Evolutionary conservation across 2,797 vertebrate genomes (phyloP).

Genomic region (Sebastes elongatus): DNA sequence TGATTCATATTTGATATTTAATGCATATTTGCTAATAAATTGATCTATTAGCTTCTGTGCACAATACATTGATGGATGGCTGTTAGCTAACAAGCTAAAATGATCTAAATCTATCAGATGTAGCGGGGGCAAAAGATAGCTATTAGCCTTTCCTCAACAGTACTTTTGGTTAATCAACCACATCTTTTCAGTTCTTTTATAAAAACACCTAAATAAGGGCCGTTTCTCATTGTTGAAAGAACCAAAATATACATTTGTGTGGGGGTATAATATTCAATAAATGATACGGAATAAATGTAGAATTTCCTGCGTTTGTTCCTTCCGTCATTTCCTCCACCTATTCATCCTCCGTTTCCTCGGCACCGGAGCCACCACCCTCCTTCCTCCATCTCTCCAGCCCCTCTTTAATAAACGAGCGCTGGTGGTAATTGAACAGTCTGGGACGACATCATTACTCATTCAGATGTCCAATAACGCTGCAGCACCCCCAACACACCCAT

Average conservation of each 20-base stretch:
- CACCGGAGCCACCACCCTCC: slow-evolving; percentile 59
- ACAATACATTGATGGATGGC: slow-evolving; percentile 27
- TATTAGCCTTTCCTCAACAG: slow-evolving; percentile 7
- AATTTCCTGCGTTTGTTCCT: slow-evolving; percentile 58
- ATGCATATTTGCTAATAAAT: background rate
- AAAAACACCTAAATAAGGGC: background rate
- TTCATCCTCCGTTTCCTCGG: slow-evolving; percentile 52
- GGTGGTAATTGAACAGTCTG: slow-evolving; percentile 82
- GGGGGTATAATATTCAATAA: slow-evolving; percentile 22
- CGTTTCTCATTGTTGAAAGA: background rate
- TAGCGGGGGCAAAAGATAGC: background rate
- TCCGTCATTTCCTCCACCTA: slow-evolving; percentile 52
- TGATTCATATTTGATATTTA: too few species aligned
- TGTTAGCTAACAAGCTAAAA: slow-evolving; percentile 23
- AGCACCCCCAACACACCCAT: slow-evolving; percentile 33
- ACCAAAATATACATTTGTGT: slow-evolving; percentile 1
- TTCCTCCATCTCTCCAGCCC: slow-evolving; percentile 64
- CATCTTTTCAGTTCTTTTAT: background rate
- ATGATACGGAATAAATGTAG: slow-evolving; percentile 46
- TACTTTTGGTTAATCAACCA: background rate
- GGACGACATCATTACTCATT: slow-evolving; percentile 84
- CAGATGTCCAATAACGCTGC: slow-evolving; percentile 82
- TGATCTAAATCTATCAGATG: slow-evolving; percentile 31
- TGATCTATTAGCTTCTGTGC: background rate
- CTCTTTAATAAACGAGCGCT: slow-evolving; percentile 82